phyloP scores from a whole-genome alignment of 64 coral and sea anemone species.

The Hydrozoanthus tunicans region DNA sequence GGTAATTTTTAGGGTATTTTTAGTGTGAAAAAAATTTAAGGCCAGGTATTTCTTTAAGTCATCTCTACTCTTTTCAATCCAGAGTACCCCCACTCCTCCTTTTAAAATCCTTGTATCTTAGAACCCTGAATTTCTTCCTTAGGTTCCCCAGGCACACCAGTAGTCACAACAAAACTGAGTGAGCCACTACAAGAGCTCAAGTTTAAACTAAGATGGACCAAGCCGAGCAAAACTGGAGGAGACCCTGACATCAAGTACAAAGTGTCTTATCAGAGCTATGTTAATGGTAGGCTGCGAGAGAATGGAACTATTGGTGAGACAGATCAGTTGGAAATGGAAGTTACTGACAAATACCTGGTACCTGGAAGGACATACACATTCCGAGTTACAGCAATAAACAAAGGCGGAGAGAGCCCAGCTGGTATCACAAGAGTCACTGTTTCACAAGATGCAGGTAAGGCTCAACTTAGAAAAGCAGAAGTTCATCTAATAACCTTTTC shows the following conservation, averaged over 20 bases:
- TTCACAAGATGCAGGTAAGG: constrained; percentile 3
- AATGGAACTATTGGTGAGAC: constrained; percentile 23
- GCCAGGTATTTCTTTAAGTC: too few species aligned
- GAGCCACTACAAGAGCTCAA: background rate
- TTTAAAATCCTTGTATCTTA: background rate
- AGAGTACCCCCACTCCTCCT: too few species aligned
- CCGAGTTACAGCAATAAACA: constrained; percentile 32
- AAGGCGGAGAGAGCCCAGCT: constrained; percentile 30
- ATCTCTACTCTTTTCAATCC: too few species aligned
- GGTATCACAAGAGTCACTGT: background rate
- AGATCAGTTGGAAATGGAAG: constrained; percentile 8
- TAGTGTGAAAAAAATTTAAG: too few species aligned
- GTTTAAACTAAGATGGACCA: constrained; percentile 12
- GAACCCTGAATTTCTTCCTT: background rate
- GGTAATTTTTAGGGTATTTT: too few species aligned
- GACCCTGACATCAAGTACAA: constrained; percentile 19
- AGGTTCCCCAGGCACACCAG: constrained; percentile 38
- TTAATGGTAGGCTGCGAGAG: background rate
- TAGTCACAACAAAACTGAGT: background rate
- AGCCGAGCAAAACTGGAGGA: constrained; percentile 18
- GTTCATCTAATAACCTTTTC: background rate
- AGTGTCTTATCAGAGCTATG: constrained; percentile 16
- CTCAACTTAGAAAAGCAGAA: too few species aligned
- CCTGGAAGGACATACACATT: constrained; percentile 23
- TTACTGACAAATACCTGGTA: background rate